Base-by-base conservation (phyloP, 2,113 vertebrate species). In the Dryoscopus gambensis region DNA sequence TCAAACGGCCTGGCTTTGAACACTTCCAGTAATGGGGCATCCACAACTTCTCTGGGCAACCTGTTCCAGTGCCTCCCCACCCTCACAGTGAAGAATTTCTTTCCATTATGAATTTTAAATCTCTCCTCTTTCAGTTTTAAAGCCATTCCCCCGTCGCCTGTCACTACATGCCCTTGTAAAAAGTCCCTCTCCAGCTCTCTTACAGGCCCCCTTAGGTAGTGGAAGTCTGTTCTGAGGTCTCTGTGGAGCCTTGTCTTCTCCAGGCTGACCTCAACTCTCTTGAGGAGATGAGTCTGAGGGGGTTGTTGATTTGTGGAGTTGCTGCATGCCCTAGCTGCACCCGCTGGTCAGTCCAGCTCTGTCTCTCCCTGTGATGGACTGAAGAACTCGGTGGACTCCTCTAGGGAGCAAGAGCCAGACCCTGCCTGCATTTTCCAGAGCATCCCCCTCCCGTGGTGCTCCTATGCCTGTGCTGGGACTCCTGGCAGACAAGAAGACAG, bases 371-470 rank as follows among this genome's bases (percentile, higher is more conserved):
- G 13, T 2, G 3, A 49, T 4, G 46, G 62, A 27, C 47, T 3
- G 5, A 23, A 52, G 23, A 71, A 42, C 18, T 47, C 11, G 1
- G 8, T 33, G 15, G 6, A 28, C 27, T 70, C 50, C 25, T 52
- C 50, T 6, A 5, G 5, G 14, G 20, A 59, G 11, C 50, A 7
- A 44, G 6, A 31, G 44, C n/a, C 57, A 53, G 50, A 81, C 12
- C 35, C 10, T 44, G 46, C 46, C 39, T 49, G 63, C 40, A 7
- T 35, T 35, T 39, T 18, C 25, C 37, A 52, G 62, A 57, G 37
- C 68, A 28, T 19, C 19, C 12, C 12, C 4, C 8, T 44, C 28
- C 47, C 0, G 0, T 24, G 55, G 37, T 18, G 5, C 13, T 22
- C 49, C 21, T 33, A 2, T 21, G 10, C 10, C 5, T 40, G 7